phyloP scores from a whole-genome alignment of 2,888 invertebrate species.

The Stenodema calcarata region DNA sequence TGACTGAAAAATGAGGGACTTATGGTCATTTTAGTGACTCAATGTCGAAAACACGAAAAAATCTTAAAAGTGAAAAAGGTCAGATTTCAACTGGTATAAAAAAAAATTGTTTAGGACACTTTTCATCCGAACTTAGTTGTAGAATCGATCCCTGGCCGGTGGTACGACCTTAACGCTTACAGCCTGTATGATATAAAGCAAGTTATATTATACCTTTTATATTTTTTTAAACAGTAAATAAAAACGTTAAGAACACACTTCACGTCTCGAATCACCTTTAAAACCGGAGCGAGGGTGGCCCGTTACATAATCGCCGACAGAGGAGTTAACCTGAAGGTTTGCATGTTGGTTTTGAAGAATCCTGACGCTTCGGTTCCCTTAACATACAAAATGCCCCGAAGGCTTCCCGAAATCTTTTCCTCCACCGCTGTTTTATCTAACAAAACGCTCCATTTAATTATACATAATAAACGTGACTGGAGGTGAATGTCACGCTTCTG shows the following conservation, averaged over 20 bases:
- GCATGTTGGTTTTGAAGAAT: slow-evolving; percentile 21
- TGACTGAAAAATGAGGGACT: no score
- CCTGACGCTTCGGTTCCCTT: background rate
- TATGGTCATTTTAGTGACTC: no score
- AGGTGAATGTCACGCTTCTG: slow-evolving; percentile 1
- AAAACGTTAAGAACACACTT: background rate
- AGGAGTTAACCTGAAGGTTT: background rate
- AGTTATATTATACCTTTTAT: no score
- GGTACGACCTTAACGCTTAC: no score
- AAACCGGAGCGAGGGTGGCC: background rate
- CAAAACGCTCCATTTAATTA: background rate
- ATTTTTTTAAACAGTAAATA: no score
- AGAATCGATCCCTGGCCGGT: no score
- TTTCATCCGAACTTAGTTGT: no score
- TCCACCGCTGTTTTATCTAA: background rate
- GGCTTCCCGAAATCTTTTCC: background rate
- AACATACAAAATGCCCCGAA: background rate
- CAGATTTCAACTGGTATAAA: no score
- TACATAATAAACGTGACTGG: slow-evolving; percentile 1
- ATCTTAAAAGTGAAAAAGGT: no score
- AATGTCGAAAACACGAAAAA: no score
- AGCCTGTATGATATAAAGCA: no score
- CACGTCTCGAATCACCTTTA: background rate
- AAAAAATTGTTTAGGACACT: no score
- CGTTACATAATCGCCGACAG: background rate